Evolutionary conservation across 2,113 vertebrate genomes (phyloP).

Genomic region (Etheostoma spectabile): DNA sequence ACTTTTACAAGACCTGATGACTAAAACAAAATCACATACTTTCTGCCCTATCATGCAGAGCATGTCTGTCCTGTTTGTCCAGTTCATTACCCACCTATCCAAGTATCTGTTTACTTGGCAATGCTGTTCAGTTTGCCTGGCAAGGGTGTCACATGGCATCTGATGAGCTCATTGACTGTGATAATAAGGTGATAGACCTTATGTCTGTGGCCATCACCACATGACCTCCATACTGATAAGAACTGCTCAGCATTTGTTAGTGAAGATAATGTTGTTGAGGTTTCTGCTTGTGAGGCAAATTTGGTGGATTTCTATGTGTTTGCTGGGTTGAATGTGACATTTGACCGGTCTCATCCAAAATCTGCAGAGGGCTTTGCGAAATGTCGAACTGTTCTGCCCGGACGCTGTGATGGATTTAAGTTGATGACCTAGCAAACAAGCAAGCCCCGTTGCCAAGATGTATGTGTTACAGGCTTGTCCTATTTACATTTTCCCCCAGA

Average conservation of each 20-base stretch:
- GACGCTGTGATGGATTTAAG: conserved; percentile 43
- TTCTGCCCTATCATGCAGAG: background rate
- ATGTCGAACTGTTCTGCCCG: background rate
- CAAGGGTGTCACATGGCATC: background rate
- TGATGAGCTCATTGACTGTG: conserved; percentile 43
- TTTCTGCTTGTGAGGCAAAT: conserved; percentile 23
- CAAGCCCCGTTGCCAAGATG: conserved; percentile 18
- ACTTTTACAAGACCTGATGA: conserved; percentile 4
- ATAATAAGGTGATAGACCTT: conserved; percentile 24
- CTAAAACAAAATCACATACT: background rate
- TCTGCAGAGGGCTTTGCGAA: conserved; percentile 21
- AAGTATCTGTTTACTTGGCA: conserved; percentile 20
- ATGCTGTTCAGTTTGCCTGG: conserved; percentile 22
- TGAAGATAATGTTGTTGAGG: conserved; percentile 35
- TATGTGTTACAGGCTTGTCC: conserved; percentile 3
- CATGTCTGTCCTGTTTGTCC: conserved; percentile 29
- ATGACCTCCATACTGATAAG: conserved; percentile 39
- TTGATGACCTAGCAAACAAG: conserved; percentile 42
- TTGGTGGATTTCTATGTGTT: conserved; percentile 49
- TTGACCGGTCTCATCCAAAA: conserved; percentile 40
- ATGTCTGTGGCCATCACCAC: conserved; percentile 24
- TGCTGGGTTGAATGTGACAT: conserved; percentile 30
- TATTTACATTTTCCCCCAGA: conserved; percentile 30
- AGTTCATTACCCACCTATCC: conserved; percentile 24
- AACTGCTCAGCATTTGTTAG: conserved; percentile 28